phyloP scores from a whole-genome alignment of 2,113 vertebrate genomes.

The Hyaena hyaena region DNA sequence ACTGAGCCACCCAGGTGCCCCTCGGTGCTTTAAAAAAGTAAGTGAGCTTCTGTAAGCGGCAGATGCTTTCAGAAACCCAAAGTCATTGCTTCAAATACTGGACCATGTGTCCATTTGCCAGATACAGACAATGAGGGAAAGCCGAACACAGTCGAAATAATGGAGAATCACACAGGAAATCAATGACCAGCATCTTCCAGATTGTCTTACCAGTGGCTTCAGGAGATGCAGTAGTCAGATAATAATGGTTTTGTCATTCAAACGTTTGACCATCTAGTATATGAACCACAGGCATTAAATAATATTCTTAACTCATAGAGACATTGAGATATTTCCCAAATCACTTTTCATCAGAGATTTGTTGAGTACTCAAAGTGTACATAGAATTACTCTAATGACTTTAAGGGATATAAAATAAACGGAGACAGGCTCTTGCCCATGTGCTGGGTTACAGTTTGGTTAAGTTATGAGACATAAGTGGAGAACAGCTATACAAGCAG shows the following conservation, averaged over 20 bases:
- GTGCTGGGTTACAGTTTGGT: not conserved
- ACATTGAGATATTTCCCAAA: slow-evolving; percentile 2
- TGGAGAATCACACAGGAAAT: slow-evolving; percentile 6
- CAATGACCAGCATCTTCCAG: not conserved
- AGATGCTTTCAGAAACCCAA: not conserved
- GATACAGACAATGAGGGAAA: not conserved
- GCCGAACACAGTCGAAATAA: not conserved
- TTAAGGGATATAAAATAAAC: not conserved
- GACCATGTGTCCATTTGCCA: slow-evolving; percentile 7
- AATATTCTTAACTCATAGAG: slow-evolving; percentile 35
- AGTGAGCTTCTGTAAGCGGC: not conserved
- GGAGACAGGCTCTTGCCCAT: not conserved
- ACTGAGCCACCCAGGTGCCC: too few relatives aligned
- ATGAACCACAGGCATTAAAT: slow-evolving; percentile 22
- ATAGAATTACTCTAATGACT: not conserved
- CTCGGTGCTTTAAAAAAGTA: not conserved
- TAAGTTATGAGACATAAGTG: not conserved
- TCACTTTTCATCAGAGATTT: not conserved
- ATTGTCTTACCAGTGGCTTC: slow-evolving; percentile 2
- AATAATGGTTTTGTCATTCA: slow-evolving; percentile 47
- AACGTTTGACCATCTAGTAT: not conserved
- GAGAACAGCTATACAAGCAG: not conserved
- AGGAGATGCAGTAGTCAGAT: not conserved
- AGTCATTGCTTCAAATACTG: not conserved
- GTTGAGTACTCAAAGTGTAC: not conserved